Conservation (phyloP, 2,797 vertebrate species). For the Anguilla obscura region DNA sequence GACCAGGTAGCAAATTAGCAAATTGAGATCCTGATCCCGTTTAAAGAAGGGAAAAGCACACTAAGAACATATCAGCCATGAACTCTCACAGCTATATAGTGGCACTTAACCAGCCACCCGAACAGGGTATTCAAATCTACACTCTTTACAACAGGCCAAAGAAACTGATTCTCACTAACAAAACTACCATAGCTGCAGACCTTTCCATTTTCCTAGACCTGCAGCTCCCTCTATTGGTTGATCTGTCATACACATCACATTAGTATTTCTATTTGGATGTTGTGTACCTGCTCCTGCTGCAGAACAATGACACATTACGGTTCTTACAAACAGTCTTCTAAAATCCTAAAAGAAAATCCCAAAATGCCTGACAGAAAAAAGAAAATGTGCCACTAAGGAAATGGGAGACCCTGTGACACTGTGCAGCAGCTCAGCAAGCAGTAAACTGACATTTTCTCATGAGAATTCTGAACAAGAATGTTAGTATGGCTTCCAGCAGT, state of each 20-base stretch:
- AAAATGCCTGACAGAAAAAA: background rate
- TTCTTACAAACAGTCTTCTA: background rate
- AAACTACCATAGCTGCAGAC: conserved; percentile 29
- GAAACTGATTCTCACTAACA: background rate
- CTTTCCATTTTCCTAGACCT: background rate
- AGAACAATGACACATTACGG: background rate
- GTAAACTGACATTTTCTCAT: background rate
- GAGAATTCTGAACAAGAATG: background rate
- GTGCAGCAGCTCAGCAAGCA: background rate
- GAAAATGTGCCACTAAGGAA: background rate
- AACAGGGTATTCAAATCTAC: background rate
- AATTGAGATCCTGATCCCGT: background rate
- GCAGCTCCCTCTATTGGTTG: conserved; percentile 21
- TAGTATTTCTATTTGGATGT: background rate
- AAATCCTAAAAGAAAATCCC: background rate
- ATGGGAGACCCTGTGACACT: background rate
- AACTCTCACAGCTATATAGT: background rate
- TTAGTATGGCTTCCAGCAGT: background rate
- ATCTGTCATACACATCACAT: background rate
- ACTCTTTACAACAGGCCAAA: background rate
- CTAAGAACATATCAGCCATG: conserved; percentile 4
- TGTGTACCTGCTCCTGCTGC: background rate
- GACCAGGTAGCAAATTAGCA: conserved; percentile 60
- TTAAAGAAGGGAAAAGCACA: background rate
- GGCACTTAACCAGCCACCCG: conserved; percentile 16